phyloP scores from a whole-genome alignment of 1,140 invertebrate species.

The Medauroidea extradentata region DNA sequence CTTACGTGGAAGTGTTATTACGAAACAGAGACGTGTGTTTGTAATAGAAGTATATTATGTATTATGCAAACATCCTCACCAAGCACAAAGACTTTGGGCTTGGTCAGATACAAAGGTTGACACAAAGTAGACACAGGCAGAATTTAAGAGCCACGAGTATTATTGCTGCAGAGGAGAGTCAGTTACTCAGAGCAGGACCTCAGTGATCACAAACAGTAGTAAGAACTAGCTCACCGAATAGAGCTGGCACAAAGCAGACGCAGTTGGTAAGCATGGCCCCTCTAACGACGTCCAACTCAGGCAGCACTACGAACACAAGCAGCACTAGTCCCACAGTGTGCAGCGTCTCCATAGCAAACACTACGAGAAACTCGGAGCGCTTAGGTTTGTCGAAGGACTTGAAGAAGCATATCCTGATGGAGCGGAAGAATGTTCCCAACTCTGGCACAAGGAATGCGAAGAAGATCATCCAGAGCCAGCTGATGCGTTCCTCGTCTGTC shows the following conservation, averaged over 20 bases:
- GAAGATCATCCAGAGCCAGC: slow-evolving; percentile 90
- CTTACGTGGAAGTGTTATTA: too few species aligned
- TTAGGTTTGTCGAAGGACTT: slow-evolving; percentile 70
- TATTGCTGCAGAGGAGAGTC: too few species aligned
- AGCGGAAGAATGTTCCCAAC: slow-evolving; percentile 76
- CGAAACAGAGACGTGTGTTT: too few species aligned
- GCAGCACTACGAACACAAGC: slow-evolving; percentile 81
- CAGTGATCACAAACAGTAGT: too few species aligned
- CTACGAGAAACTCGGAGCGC: slow-evolving; percentile 58
- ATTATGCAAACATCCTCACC: too few species aligned
- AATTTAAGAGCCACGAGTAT: too few species aligned
- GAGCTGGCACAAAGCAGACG: slow-evolving; percentile 80
- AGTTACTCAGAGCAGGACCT: too few species aligned
- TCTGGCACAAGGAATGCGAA: slow-evolving; percentile 83
- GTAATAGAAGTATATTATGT: too few species aligned
- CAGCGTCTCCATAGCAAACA: slow-evolving; percentile 77
- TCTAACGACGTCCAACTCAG: slow-evolving; percentile 85
- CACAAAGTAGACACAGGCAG: too few species aligned
- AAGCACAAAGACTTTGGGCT: too few species aligned
- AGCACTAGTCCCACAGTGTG: slow-evolving; percentile 80
- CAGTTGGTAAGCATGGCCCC: slow-evolving; percentile 92
- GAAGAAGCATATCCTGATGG: slow-evolving; percentile 84
- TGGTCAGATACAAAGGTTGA: too few species aligned
- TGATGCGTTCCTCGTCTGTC: slow-evolving; percentile 76
- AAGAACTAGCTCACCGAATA: slow-evolving; percentile 51